Conservation (phyloP, 1,140 invertebrate species). For the Amyelois transitella region DNA sequence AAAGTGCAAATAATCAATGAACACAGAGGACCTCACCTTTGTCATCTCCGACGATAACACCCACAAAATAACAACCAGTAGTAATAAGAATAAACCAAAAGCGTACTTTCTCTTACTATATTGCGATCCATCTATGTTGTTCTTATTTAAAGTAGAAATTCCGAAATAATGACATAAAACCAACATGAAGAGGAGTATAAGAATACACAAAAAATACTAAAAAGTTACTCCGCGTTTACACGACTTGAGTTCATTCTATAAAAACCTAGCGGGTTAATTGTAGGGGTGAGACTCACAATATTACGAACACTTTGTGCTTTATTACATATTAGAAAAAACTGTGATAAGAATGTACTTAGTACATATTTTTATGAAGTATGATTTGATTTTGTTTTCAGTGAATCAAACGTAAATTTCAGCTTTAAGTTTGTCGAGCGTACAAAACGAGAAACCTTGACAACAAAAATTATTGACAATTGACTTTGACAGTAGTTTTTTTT, state of each 20-base stretch:
- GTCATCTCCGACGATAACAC: constrained; percentile 64
- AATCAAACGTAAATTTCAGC: too few relatives aligned
- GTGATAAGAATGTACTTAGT: too few relatives aligned
- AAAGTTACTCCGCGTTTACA: neutral
- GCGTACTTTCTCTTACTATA: constrained; percentile 55
- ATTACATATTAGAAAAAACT: too few relatives aligned
- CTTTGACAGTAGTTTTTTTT: too few relatives aligned
- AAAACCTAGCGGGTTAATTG: neutral
- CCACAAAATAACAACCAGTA: constrained; percentile 62
- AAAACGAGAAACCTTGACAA: too few relatives aligned
- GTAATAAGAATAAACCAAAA: constrained; percentile 61
- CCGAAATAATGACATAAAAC: constrained; percentile 67
- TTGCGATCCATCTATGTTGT: constrained; percentile 49
- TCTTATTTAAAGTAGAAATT: constrained; percentile 54
- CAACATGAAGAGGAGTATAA: constrained; percentile 56
- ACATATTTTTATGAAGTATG: too few relatives aligned
- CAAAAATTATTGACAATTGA: too few relatives aligned
- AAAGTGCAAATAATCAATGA: constrained; percentile 7
- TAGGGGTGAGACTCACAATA: too few relatives aligned
- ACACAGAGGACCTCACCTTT: constrained; percentile 36
- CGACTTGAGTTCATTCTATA: neutral
- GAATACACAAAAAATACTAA: constrained; percentile 13
- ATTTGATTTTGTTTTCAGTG: too few relatives aligned
- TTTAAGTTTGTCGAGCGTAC: too few relatives aligned
- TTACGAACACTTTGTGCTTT: too few relatives aligned